Evolutionary conservation across 2,113 vertebrate genomes (phyloP).

Genomic region (Dipodomys spectabilis): DNA sequence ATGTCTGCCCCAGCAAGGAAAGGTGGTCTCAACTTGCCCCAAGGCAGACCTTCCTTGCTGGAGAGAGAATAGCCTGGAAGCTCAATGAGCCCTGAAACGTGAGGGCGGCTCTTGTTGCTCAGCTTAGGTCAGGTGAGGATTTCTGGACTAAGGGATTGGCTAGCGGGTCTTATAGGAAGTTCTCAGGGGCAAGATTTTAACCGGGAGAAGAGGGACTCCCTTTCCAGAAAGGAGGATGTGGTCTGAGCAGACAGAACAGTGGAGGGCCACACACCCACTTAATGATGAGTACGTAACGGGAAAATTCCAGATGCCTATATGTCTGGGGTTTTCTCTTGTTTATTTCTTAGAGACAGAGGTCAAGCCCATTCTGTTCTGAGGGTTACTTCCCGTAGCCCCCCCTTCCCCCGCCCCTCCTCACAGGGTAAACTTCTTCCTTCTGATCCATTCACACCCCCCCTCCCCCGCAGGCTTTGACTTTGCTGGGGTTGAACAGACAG

Average conservation of each 20-base stretch:
- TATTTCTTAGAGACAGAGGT: background rate
- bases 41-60: background rate
- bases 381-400: background rate
- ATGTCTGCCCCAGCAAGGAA: background rate
- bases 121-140: background rate
- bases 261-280: background rate
- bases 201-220: background rate
- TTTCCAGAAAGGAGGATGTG: background rate
- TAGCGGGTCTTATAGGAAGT: background rate
- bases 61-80: background rate
- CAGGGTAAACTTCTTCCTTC: background rate
- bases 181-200: fast-evolving
- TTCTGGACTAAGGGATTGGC: background rate
- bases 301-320: background rate
- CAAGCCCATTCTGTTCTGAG: background rate
- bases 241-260: background rate
- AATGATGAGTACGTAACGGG: background rate
- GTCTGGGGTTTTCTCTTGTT: background rate
- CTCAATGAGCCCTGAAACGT: background rate
- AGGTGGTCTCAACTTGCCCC: background rate
- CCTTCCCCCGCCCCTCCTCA: background rate
- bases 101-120: background rate
- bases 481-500: too few species aligned
- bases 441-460: background rate
- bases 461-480: background rate